These are phyloP conservation scores for Uromys caudimaculatus DNA, from an alignment of 2,797 vertebrate genomes.

Conservation along the genomic window DNA sequence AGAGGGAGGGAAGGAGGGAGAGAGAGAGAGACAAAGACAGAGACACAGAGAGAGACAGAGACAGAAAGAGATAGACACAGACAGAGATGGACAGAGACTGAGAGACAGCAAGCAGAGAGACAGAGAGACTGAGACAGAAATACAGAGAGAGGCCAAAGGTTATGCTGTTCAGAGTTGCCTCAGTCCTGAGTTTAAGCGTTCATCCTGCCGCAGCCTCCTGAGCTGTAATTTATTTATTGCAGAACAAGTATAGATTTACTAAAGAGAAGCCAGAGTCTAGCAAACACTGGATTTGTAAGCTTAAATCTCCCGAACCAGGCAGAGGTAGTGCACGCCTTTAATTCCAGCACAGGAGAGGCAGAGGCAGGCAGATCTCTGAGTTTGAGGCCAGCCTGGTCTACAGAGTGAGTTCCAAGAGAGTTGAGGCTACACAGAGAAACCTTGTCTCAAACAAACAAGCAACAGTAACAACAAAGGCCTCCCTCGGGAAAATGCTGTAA, in stretches of 20 bases:
- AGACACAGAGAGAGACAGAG: background rate
- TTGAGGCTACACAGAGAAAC: background rate
- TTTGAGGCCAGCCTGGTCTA: background rate
- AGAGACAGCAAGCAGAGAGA: background rate
- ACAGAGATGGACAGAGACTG: too few relatives aligned
- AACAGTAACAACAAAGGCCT: background rate
- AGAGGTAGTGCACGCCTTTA: background rate
- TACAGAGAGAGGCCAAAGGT: background rate
- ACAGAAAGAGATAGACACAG: too few relatives aligned
- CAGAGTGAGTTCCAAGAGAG: background rate
- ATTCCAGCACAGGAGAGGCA: background rate
- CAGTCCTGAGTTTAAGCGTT: background rate
- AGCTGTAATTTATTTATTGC: background rate
- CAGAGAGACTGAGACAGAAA: background rate
- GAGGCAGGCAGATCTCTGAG: background rate
- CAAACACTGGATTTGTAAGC: background rate
- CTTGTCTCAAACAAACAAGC: background rate
- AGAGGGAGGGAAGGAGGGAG: background rate
- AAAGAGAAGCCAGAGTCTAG: background rate
- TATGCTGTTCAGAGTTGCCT: background rate
- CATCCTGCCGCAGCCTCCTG: background rate
- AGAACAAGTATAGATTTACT: background rate
- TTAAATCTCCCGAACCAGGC: background rate
- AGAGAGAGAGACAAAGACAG: background rate
- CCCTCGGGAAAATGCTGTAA: background rate